Conservation (phyloP, 2,888 invertebrate species). For the Chirona hameri region DNA sequence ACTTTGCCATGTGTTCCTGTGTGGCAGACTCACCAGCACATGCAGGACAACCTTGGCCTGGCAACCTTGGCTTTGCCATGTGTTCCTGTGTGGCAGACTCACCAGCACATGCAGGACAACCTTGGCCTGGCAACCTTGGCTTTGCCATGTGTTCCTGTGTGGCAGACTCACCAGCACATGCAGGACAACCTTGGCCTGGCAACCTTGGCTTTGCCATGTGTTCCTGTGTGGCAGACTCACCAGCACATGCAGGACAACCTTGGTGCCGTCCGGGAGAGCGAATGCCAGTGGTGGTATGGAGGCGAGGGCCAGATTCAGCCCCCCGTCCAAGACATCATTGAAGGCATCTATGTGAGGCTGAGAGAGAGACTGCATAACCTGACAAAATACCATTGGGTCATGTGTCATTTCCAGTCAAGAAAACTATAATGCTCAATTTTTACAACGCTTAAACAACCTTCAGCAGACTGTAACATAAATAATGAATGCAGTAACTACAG, state of each 20-base stretch:
- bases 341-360: slow-evolving; percentile 14
- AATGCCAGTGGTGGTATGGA: not conserved
- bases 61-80: too few relatives aligned
- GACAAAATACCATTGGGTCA: not conserved
- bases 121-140: too few relatives aligned
- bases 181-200: not conserved
- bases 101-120: not conserved
- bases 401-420: too few relatives aligned
- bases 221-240: not conserved
- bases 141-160: too few relatives aligned
- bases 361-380: not conserved
- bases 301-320: not conserved
- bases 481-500: too few relatives aligned
- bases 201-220: too few relatives aligned
- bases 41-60: not conserved
- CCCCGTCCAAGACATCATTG: not conserved
- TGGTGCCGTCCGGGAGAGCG: not conserved
- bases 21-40: not conserved
- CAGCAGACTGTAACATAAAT: too few relatives aligned
- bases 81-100: not conserved
- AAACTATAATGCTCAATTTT: too few relatives aligned
- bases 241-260: not conserved
- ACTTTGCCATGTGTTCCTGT: too few relatives aligned
- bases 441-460: too few relatives aligned
- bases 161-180: not conserved